Evolutionary conservation across 2,888 invertebrate genomes (phyloP).

Genomic region (Frankliniella intonsa): DNA sequence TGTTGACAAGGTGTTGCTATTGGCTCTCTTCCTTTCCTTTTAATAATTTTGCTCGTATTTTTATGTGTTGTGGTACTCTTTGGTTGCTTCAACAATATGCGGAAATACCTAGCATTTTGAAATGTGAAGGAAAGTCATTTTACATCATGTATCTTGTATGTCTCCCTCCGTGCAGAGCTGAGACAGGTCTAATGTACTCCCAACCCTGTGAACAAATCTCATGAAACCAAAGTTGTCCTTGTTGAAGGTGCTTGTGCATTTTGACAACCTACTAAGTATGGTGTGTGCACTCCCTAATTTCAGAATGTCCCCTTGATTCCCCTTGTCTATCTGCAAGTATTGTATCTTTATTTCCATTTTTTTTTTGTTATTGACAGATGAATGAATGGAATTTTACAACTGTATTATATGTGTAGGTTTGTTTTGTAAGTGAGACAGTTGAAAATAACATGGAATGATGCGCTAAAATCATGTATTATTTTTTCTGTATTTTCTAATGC

Average conservation of each 20-base stretch:
- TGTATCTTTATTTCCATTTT: constrained; percentile 25
- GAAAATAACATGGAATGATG: constrained; percentile 35
- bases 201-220: constrained; percentile 26
- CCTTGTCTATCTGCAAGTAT: constrained; percentile 21
- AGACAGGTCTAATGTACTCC: neutral
- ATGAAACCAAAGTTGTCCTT: constrained; percentile 25
- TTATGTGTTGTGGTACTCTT: constrained; percentile 24
- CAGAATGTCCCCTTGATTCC: constrained; percentile 6
- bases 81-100: neutral
- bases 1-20: constrained; percentile 18
- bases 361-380: constrained; percentile 22
- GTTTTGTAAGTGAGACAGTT: constrained; percentile 38
- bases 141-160: constrained; percentile 10
- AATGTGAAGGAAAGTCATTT: neutral
- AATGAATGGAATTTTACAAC: constrained; percentile 23
- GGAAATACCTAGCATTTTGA: neutral
- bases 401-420: constrained; percentile 39
- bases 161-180: neutral
- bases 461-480: constrained; percentile 37
- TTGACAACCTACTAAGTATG: neutral
- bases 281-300: neutral
- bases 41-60: constrained; percentile 18
- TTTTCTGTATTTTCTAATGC: constrained; percentile 39
- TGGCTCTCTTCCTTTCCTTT: constrained; percentile 24
- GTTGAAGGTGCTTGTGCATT: constrained; percentile 9